Conservation (phyloP, 2,888 invertebrate genomes). For the Crioceris asparagi region DNA sequence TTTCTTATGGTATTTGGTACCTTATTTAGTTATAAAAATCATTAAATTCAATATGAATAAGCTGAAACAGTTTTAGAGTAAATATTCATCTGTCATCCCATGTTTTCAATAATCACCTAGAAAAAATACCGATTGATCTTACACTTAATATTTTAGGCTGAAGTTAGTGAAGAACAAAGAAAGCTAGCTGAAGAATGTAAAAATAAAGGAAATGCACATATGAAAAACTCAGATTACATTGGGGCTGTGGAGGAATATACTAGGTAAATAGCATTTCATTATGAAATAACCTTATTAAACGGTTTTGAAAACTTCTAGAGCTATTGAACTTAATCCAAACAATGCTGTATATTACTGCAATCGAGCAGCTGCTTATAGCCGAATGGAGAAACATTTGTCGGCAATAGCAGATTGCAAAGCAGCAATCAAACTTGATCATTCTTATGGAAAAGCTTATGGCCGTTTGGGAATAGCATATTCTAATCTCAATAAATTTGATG, state of each 20-base stretch:
- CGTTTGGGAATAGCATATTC: slow-evolving; percentile 83
- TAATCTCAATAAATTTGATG: slow-evolving; percentile 67
- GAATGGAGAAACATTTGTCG: slow-evolving; percentile 69
- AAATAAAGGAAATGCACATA: slow-evolving; percentile 77
- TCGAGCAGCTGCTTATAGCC: slow-evolving; percentile 90
- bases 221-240: slow-evolving; percentile 70
- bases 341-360: slow-evolving; percentile 97
- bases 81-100: too few relatives aligned
- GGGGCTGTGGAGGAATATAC: slow-evolving; percentile 81
- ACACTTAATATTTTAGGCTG: slow-evolving; percentile 14
- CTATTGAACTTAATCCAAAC: slow-evolving; percentile 73
- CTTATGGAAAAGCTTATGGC: slow-evolving; percentile 92
- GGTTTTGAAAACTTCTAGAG: slow-evolving; percentile 44
- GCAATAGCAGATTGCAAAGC: slow-evolving; percentile 86
- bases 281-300: neutral
- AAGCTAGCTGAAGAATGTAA: slow-evolving; percentile 75
- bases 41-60: too few relatives aligned
- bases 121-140: neutral
- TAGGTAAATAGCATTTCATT: slow-evolving; percentile 36
- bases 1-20: neutral
- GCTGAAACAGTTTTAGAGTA: too few relatives aligned
- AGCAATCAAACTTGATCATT: slow-evolving; percentile 79
- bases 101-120: too few relatives aligned
- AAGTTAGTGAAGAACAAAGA: slow-evolving; percentile 44
- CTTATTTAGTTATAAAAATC: too few relatives aligned